Conservation (phyloP, 2,113 vertebrate species). For the Microtus pennsylvanicus region DNA sequence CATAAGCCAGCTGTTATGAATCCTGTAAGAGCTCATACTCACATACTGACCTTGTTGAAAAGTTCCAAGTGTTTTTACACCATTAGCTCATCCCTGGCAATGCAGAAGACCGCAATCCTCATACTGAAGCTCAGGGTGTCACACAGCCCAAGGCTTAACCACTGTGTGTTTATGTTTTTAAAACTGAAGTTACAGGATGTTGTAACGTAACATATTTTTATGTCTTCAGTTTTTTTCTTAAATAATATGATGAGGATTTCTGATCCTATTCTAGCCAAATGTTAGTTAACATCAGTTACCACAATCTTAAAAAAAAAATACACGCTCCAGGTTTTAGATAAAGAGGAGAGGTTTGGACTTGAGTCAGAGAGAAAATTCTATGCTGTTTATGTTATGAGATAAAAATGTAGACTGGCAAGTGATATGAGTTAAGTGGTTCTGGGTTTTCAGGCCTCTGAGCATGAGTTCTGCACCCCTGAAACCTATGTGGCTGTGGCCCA, state of each 20-base stretch:
- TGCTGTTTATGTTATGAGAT: slow-evolving; percentile 2
- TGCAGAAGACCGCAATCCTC: background rate
- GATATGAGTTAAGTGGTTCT: background rate
- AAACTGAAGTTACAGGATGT: background rate
- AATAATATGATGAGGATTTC: slow-evolving; percentile 10
- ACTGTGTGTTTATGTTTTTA: slow-evolving; percentile 4
- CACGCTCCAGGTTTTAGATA: background rate
- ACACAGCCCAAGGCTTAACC: background rate
- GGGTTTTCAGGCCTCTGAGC: background rate
- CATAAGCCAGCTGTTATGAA: background rate
- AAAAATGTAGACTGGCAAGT: background rate
- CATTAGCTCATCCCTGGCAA: slow-evolving; percentile 18
- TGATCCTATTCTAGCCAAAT: slow-evolving; percentile 12
- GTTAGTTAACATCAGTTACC: slow-evolving; percentile 27
- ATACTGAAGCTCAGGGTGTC: slow-evolving; percentile 18
- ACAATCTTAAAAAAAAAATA: slow-evolving; percentile 18
- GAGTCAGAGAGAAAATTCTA: slow-evolving; percentile 1
- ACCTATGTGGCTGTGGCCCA: background rate
- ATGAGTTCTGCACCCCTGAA: background rate
- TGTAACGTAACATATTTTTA: background rate
- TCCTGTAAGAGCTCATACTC: background rate
- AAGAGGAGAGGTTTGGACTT: background rate
- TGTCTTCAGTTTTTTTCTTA: slow-evolving; percentile 1
- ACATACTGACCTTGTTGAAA: background rate
- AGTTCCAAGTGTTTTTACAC: slow-evolving; percentile 30